Evolutionary conservation across 1,140 invertebrate species (phyloP).

Genomic region (Listronotus bonariensis): DNA sequence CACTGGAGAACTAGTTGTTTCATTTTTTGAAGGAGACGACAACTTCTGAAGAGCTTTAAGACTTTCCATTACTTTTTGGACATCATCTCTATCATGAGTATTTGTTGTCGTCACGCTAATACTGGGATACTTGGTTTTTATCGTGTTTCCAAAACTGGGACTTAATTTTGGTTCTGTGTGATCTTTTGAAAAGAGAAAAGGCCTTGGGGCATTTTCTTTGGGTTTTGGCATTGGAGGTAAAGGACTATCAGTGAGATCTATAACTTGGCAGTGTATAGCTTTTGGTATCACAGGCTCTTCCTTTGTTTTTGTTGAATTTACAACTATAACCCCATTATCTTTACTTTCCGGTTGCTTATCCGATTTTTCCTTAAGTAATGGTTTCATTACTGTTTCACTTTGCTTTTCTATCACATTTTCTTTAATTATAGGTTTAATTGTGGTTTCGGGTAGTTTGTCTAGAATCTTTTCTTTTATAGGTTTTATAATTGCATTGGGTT

Average conservation of each 20-base stretch:
- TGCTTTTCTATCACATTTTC: background rate
- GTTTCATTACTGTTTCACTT: background rate
- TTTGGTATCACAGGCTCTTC: conserved; percentile 35
- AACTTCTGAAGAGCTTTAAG: conserved; percentile 51
- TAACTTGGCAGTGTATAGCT: conserved; percentile 46
- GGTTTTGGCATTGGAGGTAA: background rate
- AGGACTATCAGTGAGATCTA: conserved; percentile 45
- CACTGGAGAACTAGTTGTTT: conserved; percentile 41
- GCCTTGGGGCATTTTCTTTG: background rate
- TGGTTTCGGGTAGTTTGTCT: background rate
- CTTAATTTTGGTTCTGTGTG: background rate
- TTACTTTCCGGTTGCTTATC: conserved; percentile 7
- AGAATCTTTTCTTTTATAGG: background rate
- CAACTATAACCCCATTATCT: conserved; percentile 39
- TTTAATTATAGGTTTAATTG: background rate
- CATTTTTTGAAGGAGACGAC: conserved; percentile 42
- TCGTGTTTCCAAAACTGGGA: background rate
- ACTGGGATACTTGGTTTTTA: conserved; percentile 17
- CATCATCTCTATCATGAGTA: conserved; percentile 47
- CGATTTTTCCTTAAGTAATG: conserved; percentile 8
- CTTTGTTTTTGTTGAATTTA: conserved; percentile 22
- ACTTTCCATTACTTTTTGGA: conserved; percentile 52
- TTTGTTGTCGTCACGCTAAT: conserved; percentile 16
- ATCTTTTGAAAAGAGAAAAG: conserved; percentile 1
- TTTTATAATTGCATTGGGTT: conserved; percentile 1